These are phyloP conservation scores for Electrophaes corylata DNA, from an alignment of 2,888 invertebrate genomes.

Conservation along the genomic window DNA sequence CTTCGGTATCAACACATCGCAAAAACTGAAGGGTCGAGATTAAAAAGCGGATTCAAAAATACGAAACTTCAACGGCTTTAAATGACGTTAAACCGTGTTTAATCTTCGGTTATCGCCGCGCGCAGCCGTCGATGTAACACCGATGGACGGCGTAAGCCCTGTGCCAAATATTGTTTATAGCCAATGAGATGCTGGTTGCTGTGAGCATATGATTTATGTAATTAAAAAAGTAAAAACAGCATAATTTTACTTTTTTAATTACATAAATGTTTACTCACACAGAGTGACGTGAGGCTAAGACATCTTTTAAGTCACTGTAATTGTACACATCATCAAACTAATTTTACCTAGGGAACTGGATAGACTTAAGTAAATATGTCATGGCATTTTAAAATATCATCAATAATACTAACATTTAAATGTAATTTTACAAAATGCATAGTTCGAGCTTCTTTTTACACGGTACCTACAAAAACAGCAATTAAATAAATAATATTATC, in stretches of 20 bases:
- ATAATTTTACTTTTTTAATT: not conserved
- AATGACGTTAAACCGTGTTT: slow-evolving; percentile 66
- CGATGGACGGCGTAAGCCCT: slow-evolving; percentile 70
- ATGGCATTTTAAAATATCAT: too few species aligned
- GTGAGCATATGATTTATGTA: slow-evolving; percentile 11
- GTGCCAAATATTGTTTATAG: slow-evolving; percentile 47
- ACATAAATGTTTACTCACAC: too few species aligned
- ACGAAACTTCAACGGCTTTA: slow-evolving; percentile 54
- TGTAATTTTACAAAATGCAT: too few species aligned
- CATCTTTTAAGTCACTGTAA: too few species aligned
- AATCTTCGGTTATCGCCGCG: slow-evolving; percentile 76
- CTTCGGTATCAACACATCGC: slow-evolving; percentile 32
- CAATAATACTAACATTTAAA: too few species aligned
- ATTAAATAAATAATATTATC: too few species aligned
- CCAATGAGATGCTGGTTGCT: slow-evolving; percentile 23
- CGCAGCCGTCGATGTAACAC: slow-evolving; percentile 65
- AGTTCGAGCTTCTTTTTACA: too few species aligned
- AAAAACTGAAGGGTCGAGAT: slow-evolving; percentile 40
- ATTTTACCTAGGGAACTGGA: too few species aligned
- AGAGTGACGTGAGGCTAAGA: too few species aligned
- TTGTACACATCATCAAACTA: too few species aligned
- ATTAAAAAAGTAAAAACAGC: not conserved
- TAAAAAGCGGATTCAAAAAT: slow-evolving; percentile 54
- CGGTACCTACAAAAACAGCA: too few species aligned
- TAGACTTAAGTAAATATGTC: too few species aligned